Percentiles rank a stretch among this genome's conserved stretches.
Conservation (phyloP, 2,888 invertebrate species). For the Hemithea aestivaria region DNA sequence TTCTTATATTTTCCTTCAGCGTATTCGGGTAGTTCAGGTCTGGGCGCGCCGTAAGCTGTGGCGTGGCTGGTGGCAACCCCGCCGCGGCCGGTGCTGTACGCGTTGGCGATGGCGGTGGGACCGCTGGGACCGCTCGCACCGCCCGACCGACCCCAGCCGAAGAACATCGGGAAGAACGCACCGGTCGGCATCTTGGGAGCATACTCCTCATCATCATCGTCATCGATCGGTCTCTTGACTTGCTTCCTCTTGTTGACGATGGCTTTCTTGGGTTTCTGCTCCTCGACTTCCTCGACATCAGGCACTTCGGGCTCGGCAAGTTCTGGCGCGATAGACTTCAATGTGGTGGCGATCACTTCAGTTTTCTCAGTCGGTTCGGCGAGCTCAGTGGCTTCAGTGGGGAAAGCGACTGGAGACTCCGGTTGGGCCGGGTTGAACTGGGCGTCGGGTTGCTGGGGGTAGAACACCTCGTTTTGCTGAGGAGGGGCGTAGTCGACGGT, state of each 20-base stretch:
- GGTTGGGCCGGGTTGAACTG: conserved; percentile 35
- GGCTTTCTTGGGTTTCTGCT: conserved; percentile 51
- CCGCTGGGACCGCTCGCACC: conserved; percentile 69
- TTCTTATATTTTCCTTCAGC: conserved; percentile 35
- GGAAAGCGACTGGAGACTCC: conserved; percentile 38
- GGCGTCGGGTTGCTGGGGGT: conserved; percentile 62
- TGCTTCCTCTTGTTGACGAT: conserved; percentile 62
- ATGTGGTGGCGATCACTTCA: conserved; percentile 50
- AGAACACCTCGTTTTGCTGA: conserved; percentile 50
- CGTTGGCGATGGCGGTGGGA: conserved; percentile 85
- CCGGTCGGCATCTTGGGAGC: conserved; percentile 69
- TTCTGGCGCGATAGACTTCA: conserved; percentile 51
- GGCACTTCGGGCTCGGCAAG: conserved; percentile 57
- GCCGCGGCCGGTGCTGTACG: conserved; percentile 84
- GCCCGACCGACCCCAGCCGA: conserved; percentile 68
- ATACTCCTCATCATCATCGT: conserved; percentile 75
- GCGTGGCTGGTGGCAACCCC: conserved; percentile 86
- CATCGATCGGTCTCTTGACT: conserved; percentile 56
- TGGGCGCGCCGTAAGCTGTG: conserved; percentile 83
- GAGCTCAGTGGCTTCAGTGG: conserved; percentile 50
- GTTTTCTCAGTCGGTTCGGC: conserved; percentile 55
- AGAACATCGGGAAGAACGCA: conserved; percentile 84
- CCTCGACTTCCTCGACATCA: conserved; percentile 57
- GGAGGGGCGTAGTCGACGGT: conserved; percentile 56
- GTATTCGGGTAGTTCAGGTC: conserved; percentile 58